These are phyloP conservation scores for Leptinotarsa defecta DNA, from an alignment of 1,140 invertebrate genomes.

Conservation along the genomic window DNA sequence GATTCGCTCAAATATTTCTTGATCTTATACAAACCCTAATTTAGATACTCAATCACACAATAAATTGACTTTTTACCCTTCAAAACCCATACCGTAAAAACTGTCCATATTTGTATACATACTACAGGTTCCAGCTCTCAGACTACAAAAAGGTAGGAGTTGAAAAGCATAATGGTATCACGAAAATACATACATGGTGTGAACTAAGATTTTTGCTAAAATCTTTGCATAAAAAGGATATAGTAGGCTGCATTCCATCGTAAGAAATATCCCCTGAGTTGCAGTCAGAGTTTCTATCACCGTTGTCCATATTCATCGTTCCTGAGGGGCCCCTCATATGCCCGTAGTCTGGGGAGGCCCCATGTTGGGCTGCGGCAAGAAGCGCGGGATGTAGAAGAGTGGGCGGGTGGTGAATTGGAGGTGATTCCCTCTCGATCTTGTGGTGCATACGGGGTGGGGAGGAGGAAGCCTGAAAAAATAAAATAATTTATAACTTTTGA, in stretches of 20 bases:
- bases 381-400: conserved; percentile 79
- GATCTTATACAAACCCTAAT: no score
- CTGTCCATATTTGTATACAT: no score
- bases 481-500: not conserved
- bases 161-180: no score
- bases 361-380: conserved; percentile 77
- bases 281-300: conserved; percentile 84
- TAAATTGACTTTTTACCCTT: no score
- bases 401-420: conserved; percentile 77
- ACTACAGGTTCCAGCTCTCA: no score
- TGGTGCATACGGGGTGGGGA: conserved; percentile 62
- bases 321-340: conserved; percentile 62
- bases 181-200: conserved; percentile 40
- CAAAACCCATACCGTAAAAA: no score
- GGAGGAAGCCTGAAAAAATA: conserved; percentile 53
- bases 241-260: conserved; percentile 90
- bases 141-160: no score
- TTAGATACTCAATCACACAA: no score
- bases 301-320: conserved; percentile 71
- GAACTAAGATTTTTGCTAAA: conserved; percentile 46
- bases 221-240: conserved; percentile 79
- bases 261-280: conserved; percentile 85
- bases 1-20: no score
- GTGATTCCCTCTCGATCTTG: conserved; percentile 75
- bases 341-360: conserved; percentile 75